phyloP scores from a whole-genome alignment of 1,140 invertebrate genomes.

The Drosophila baimaii region DNA sequence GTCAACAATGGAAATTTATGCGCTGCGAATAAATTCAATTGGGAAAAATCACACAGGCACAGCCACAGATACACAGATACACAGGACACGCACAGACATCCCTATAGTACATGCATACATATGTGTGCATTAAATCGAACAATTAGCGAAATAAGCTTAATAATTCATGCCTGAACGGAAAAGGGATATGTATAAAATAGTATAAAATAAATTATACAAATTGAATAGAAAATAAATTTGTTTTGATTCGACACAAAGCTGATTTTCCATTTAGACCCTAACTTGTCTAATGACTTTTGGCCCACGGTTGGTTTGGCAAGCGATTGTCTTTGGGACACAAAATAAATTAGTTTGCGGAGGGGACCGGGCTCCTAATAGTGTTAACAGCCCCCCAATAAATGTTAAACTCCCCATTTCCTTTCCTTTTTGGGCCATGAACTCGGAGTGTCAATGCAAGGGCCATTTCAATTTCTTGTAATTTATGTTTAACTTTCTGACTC shows the following conservation, averaged over 20 bases:
- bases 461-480: conserved; percentile 66
- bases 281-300: background rate
- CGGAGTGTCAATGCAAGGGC: conserved; percentile 7
- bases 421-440: background rate
- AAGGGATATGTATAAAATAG: background rate
- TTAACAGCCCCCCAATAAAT: conserved; percentile 51
- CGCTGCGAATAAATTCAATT: conserved; percentile 20
- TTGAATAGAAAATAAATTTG: conserved; percentile 22
- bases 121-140: conserved; percentile 22
- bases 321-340: conserved; percentile 4
- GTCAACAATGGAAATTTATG: conserved; percentile 41
- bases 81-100: background rate
- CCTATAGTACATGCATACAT: background rate
- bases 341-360: conserved; percentile 10
- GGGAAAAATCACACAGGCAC: conserved; percentile 26
- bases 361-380: conserved; percentile 16
- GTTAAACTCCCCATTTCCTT: background rate
- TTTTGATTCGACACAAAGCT: background rate
- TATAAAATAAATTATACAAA: conserved; percentile 17
- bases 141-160: conserved; percentile 36
- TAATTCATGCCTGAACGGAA: conserved; percentile 28
- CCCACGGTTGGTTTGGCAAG: conserved; percentile 41
- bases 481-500: conserved; percentile 69
- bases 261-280: background rate
- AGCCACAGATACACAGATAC: no score